A percentile compares a stretch with the other conserved stretches of the same genome.
These are phyloP conservation scores for Sinhomidia bicolor DNA, from an alignment of 2,888 invertebrate genomes.

Conservation along the genomic window DNA sequence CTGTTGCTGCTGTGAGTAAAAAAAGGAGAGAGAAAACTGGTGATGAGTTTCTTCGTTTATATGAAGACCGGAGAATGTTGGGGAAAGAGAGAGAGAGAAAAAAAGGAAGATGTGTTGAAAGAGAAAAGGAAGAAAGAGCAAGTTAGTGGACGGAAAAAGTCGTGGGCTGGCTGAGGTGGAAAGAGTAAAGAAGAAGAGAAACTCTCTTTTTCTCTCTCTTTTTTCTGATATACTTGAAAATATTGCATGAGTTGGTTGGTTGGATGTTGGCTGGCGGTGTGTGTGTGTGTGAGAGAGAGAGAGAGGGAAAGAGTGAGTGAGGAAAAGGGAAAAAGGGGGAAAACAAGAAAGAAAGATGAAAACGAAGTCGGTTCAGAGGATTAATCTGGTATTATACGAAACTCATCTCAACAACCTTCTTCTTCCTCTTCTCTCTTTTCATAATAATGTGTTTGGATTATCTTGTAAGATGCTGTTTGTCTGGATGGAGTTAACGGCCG, in stretches of 20 bases:
- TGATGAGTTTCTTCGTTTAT: constrained; percentile 45
- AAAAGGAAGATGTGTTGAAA: constrained; percentile 81
- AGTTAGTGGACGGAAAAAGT: constrained; percentile 45
- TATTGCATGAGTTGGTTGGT: too few species aligned
- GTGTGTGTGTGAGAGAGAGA: too few species aligned
- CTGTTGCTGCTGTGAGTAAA: not conserved
- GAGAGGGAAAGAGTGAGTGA: too few species aligned
- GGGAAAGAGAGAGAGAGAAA: constrained; percentile 77
- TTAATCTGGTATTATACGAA: constrained; percentile 67
- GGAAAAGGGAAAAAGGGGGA: constrained; percentile 2
- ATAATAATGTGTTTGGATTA: constrained; percentile 67
- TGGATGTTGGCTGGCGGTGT: not conserved
- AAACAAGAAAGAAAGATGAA: constrained; percentile 30
- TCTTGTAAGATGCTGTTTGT: constrained; percentile 53
- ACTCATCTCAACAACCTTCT: constrained; percentile 62
- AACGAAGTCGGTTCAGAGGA: constrained; percentile 60
- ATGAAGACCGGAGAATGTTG: constrained; percentile 33
- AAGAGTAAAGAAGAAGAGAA: constrained; percentile 14
- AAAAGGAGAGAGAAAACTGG: constrained; percentile 46
- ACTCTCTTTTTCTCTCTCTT: too few species aligned
- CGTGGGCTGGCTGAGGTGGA: constrained; percentile 11
- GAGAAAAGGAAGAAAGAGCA: constrained; percentile 83
- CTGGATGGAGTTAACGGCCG: constrained; percentile 53
- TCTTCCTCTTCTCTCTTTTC: too few species aligned
- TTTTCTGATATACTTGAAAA: not conserved